Base-by-base conservation (phyloP, 1,140 invertebrate genomes). In the Plectrocnemia conspersa region DNA sequence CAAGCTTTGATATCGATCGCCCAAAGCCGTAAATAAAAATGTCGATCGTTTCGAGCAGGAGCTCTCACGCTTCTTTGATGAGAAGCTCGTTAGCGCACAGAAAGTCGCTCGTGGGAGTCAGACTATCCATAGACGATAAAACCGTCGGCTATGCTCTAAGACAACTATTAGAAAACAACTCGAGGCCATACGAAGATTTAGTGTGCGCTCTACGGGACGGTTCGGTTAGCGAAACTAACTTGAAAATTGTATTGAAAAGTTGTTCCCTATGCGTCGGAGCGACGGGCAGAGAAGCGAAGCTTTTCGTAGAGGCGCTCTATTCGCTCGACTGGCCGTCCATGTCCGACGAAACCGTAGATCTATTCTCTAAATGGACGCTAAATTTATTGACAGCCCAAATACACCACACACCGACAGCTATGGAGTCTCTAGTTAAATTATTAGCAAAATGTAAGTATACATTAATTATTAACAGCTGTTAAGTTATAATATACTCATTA, bases 371-470 rank as follows among this genome's bases (percentile, higher is more conserved):
- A 50, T 74, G 73, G 65, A 49, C 70, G 9, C 47, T 74, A 16
- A 67, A 64, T 59, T 55, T 76, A 13, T 66, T 75, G 0, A 73
- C 74, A 0, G 72, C 74, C 4, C 73, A 76, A 49, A 68, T 69
- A 2, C 74, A 74, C 57, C 72, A 76, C 49, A 66, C 67, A 52
- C 67, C 70, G 3, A 61, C 62, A 54, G 70, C 73, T 38, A 67
- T 76, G 59, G 56, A 60, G 24, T 63, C 64, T 22, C 59, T 76
- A 27, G 59, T 76, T 5, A 70, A 68, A 61, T 48, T 66, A 22
- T 71, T 74, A 49, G 35, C 32, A 5, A 72, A 68, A 72, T 68
- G 74, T 74, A 65, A 63, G 52, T 59, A 38, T 38, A 38, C 15
- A 13, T 38, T 38, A 9, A 16, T 38, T 38, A 13, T 4, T 5